These are phyloP conservation scores for Artibeus lituratus DNA, from an alignment of 2,797 vertebrate genomes.

Conservation along the genomic window DNA sequence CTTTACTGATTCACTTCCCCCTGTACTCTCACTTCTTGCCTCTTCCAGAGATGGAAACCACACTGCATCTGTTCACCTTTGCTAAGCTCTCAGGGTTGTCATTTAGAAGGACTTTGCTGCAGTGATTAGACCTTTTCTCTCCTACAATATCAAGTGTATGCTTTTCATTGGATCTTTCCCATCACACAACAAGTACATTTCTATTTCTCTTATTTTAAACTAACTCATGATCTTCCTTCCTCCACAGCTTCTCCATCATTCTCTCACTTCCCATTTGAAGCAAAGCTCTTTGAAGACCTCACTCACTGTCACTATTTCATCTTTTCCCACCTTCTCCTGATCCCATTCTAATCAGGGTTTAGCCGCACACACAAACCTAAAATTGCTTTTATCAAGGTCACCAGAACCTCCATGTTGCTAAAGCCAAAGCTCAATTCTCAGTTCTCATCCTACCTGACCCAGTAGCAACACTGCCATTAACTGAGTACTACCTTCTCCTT, in stretches of 20 bases:
- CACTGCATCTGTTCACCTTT: no score
- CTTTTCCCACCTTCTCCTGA: background rate
- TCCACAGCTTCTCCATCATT: background rate
- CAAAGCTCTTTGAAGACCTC: background rate
- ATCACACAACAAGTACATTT: background rate
- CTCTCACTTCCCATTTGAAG: background rate
- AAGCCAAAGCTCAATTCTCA: background rate
- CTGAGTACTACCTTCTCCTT: background rate
- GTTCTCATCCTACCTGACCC: background rate
- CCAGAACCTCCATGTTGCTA: background rate
- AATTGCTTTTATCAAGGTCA: background rate
- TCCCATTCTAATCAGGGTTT: background rate
- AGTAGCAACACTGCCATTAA: background rate
- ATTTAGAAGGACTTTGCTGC: background rate
- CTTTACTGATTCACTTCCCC: background rate
- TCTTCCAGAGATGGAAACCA: background rate
- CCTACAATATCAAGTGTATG: background rate
- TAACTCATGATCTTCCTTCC: background rate
- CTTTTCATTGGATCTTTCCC: no score
- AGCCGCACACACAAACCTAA: background rate
- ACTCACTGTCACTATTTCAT: background rate
- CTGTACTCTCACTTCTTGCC: background rate
- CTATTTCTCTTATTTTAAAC: background rate
- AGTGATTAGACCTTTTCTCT: background rate
- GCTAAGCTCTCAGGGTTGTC: rapidly evolving